A percentile compares a stretch with the other conserved stretches of the same genome.
Evolutionary conservation across 2,113 vertebrate species (phyloP).

Genomic region (Sceloporus undulatus): DNA sequence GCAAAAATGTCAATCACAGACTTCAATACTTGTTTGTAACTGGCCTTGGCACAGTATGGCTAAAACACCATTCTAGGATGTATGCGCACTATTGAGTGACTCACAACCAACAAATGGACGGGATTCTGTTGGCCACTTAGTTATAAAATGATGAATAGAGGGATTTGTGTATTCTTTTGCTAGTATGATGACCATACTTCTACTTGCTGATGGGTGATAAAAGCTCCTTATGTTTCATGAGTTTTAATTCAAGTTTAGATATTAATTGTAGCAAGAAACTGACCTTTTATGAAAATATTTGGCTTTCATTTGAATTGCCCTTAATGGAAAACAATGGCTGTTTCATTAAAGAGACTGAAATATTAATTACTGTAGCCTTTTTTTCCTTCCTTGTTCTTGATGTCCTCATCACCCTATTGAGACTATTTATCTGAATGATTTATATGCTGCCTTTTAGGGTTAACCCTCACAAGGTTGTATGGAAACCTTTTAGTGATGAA

Average conservation of each 20-base stretch:
- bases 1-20: background rate
- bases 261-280: constrained; percentile 49
- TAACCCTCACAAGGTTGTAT: too few relatives aligned
- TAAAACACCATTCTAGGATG: constrained; percentile 50
- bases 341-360: constrained; percentile 49
- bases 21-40: background rate
- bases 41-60: constrained; percentile 4
- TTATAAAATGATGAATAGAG: constrained; percentile 50
- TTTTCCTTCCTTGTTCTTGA: background rate
- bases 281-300: constrained; percentile 53
- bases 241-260: constrained; percentile 58
- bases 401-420: background rate
- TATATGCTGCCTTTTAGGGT: too few relatives aligned
- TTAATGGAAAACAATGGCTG: background rate
- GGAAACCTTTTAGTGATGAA: too few relatives aligned
- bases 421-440: too few relatives aligned
- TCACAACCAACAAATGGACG: constrained; percentile 28
- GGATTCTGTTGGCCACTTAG: constrained; percentile 47
- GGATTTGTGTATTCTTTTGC: constrained; percentile 27
- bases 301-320: constrained; percentile 6
- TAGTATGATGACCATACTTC: background rate
- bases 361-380: constrained; percentile 38
- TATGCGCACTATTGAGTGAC: constrained; percentile 29
- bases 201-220: constrained; percentile 34
- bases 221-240: constrained; percentile 37